Evolutionary conservation across 1,140 invertebrate genomes (phyloP), one percentile per base, ranked within the genome.

Genomic region (Leptinotarsa undecemlineata): DNA sequence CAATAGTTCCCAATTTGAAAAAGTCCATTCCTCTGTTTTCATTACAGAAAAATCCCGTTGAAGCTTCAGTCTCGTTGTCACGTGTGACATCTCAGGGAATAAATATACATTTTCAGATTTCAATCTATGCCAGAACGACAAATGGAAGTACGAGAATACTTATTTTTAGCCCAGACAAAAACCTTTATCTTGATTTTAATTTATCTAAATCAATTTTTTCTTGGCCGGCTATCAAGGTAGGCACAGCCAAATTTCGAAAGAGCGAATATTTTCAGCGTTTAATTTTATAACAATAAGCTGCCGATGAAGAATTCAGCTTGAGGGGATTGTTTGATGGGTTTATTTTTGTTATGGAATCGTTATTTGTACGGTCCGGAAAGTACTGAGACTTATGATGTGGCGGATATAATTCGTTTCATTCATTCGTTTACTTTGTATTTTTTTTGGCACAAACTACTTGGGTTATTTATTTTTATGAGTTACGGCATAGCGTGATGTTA

Each of bases 141-240:
- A 20, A 64, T 26, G 20, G 3, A 21, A 17, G 13, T 23, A 26
- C 62, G 62, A 11, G 20, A 17, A 20, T 3, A 20, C 13, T n/a
- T 64, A 64, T 64, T 64, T 64, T 19, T 20, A 26, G 17, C 19
- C 62, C 23, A 64, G 62, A 64, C 62, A 64, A 64, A 64, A 64
- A 64, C 62, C 23, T 64, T 64, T 64, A 64, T 57, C 51, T 57
- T 19, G 51, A 64, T 64, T 64, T 64, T 64, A 64, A 64, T 64
- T 64, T 64, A 64, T 64, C 62, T 64, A 64, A 20, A 23, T 64
- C 20, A 57, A 57, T 57, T 57, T 20, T 64, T 64, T 64, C 23
- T 64, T 64, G 62, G 62, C 62, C 20, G 11, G 62, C 21, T n/a
- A 20, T 64, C 62, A 64, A 64, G 15, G 20, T 14, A 19, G 17